Conservation (phyloP, 2,797 vertebrate genomes). For the Eleutherodactylus coqui region DNA sequence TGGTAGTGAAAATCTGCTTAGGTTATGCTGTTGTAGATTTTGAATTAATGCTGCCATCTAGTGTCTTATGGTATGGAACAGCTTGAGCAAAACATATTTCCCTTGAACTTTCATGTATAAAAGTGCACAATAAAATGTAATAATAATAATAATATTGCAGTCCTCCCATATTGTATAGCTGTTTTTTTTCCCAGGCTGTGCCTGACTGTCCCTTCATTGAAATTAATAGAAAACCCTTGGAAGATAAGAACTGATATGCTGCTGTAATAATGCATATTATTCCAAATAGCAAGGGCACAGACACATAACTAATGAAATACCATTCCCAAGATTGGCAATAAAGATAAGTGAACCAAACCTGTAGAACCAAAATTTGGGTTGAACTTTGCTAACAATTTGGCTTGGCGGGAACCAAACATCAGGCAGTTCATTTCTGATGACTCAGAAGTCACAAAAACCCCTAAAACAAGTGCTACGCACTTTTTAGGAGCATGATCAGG, state of each 20-base stretch:
- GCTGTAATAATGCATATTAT: too few relatives aligned
- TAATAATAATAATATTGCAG: not conserved
- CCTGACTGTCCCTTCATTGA: not conserved
- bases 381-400: too few relatives aligned
- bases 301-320: too few relatives aligned
- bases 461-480: too few relatives aligned
- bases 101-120: not conserved
- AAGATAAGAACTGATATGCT: not conserved
- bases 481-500: too few relatives aligned
- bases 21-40: not conserved
- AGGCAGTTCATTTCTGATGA: too few relatives aligned
- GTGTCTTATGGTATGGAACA: not conserved
- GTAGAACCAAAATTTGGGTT: too few relatives aligned
- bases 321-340: too few relatives aligned
- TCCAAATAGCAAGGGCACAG: too few relatives aligned
- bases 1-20: not conserved
- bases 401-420: too few relatives aligned
- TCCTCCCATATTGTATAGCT: not conserved
- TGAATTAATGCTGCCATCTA: slow-evolving; percentile 34
- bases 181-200: not conserved
- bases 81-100: not conserved
- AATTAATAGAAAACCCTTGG: not conserved
- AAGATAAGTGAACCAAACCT: too few relatives aligned
- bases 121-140: not conserved
- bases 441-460: too few relatives aligned